phyloP scores from a whole-genome alignment of 2,113 vertebrate genomes.

The pig (Sus scrofa) region DNA sequence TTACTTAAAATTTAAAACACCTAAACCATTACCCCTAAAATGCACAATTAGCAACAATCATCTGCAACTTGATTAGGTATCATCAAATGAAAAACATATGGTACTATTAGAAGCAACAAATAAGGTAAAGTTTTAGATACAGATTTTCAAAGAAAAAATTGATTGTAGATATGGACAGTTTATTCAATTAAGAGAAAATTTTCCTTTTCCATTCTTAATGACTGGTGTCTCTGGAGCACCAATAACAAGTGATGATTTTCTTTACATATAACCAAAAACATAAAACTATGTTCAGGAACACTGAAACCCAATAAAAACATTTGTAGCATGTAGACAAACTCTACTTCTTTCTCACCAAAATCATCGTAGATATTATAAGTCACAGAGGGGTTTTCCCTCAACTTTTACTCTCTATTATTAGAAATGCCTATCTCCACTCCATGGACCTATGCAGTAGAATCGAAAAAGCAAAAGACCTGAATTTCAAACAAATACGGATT shows the following conservation, averaged over 20 bases:
- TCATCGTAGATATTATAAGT: neutral
- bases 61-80: neutral
- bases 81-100: slow-evolving; percentile 4
- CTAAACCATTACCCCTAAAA: neutral
- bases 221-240: neutral
- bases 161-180: neutral
- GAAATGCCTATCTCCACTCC: neutral
- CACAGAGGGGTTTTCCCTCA: neutral
- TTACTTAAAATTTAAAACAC: slow-evolving; percentile 54
- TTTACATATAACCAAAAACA: slow-evolving; percentile 14
- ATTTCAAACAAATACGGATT: slow-evolving; percentile 54
- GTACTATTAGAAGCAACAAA: neutral
- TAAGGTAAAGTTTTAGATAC: slow-evolving; percentile 23
- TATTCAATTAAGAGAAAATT: neutral
- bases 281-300: neutral
- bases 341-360: slow-evolving; percentile 42
- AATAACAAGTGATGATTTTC: neutral
- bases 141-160: slow-evolving; percentile 48
- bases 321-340: neutral
- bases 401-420: slow-evolving; percentile 45
- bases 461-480: neutral
- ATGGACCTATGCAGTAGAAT: neutral
- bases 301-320: neutral
- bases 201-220: slow-evolving; percentile 4
- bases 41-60: neutral